Conservation (phyloP, 2,113 vertebrate species). For the Sinosuthora webbiana region DNA sequence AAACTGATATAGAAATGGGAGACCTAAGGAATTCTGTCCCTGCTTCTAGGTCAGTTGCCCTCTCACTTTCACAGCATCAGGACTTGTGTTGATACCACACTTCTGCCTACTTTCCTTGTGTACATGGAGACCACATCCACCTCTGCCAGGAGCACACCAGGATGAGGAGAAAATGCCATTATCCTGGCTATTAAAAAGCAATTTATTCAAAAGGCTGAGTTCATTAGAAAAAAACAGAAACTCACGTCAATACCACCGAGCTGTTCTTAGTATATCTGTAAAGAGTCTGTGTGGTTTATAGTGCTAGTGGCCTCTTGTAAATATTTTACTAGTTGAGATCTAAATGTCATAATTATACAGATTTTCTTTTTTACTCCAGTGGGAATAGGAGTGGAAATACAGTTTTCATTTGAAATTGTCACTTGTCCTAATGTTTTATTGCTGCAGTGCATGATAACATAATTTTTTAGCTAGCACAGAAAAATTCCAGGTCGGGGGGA, state of each 20-base stretch:
- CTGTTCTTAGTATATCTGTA: neutral
- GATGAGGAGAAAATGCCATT: neutral
- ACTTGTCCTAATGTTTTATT: neutral
- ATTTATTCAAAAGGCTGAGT: neutral
- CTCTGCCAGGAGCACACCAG: neutral
- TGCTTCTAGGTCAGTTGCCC: neutral
- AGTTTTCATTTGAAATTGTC: neutral
- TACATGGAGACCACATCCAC: neutral
- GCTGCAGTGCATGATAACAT: neutral
- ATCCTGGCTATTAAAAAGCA: neutral
- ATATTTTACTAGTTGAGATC: neutral
- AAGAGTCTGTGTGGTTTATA: neutral
- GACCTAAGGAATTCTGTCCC: neutral
- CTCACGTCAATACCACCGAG: neutral
- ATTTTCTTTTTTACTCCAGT: neutral
- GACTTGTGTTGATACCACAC: accelerated
- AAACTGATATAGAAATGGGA: neutral
- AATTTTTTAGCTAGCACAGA: neutral
- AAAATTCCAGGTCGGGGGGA: neutral
- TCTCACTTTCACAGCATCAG: neutral
- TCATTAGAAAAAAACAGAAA: neutral
- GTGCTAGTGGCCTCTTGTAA: neutral
- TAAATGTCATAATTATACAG: neutral
- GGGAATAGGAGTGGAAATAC: neutral
- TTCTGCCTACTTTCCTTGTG: neutral